phyloP scores from a whole-genome alignment of 2,888 invertebrate genomes.

The Hartigia nigra region DNA sequence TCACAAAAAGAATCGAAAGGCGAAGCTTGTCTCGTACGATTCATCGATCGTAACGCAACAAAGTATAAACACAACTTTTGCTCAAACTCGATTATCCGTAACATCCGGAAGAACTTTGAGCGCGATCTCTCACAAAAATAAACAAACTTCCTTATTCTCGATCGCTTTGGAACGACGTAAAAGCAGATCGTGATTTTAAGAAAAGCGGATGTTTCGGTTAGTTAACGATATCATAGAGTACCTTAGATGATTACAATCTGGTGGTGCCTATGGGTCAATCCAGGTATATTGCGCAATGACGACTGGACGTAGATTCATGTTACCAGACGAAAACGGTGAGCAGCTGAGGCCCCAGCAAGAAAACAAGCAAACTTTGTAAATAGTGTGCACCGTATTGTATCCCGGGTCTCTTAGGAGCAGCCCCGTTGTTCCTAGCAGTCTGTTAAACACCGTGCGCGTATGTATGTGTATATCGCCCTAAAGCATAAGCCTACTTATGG shows the following conservation, averaged over 20 bases:
- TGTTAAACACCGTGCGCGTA: slow-evolving; percentile 33
- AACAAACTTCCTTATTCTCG: background rate
- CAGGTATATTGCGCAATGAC: background rate
- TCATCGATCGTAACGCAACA: background rate
- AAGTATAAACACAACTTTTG: background rate
- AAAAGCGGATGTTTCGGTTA: background rate
- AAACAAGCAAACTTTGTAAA: slow-evolving; percentile 42
- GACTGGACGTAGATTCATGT: background rate
- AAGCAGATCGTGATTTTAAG: background rate
- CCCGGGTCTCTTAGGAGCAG: slow-evolving; percentile 44
- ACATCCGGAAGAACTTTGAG: background rate
- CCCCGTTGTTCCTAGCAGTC: slow-evolving; percentile 45
- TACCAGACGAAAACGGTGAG: slow-evolving; percentile 37
- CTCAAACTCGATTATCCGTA: background rate
- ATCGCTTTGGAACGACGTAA: background rate
- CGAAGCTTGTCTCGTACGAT: background rate
- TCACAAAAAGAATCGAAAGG: background rate
- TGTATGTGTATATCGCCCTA: background rate
- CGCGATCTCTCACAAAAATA: background rate
- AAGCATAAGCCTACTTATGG: background rate
- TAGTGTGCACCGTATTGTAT: slow-evolving; percentile 47
- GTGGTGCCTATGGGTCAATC: background rate
- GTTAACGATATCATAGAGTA: background rate
- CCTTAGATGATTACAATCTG: background rate
- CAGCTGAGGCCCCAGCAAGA: slow-evolving; percentile 36